Percentiles rank a stretch among this genome's conserved stretches.
Conservation (phyloP, 2,888 invertebrate genomes). For the Cheilosia impressa region DNA sequence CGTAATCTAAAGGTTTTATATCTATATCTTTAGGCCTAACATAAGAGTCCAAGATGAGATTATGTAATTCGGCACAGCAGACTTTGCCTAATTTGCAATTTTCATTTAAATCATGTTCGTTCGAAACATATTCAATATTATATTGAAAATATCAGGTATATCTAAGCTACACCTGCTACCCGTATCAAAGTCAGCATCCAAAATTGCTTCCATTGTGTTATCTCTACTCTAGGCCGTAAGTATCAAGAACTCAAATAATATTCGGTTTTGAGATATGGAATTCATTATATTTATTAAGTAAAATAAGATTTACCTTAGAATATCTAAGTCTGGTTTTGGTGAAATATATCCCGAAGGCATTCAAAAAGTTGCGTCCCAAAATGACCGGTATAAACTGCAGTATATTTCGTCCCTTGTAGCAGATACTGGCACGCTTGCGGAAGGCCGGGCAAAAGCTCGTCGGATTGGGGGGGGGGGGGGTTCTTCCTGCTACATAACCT, state of each 20-base stretch:
- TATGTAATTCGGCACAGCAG: conserved; percentile 1
- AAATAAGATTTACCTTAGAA: not conserved
- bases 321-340: not conserved
- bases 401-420: too few relatives aligned
- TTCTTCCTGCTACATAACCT: too few relatives aligned
- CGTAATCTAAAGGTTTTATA: conserved; percentile 4
- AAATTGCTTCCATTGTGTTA: too few relatives aligned
- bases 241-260: not conserved
- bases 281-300: not conserved
- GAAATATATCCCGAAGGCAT: not conserved
- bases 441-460: too few relatives aligned
- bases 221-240: too few relatives aligned
- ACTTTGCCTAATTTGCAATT: not conserved
- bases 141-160: conserved; percentile 2
- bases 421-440: too few relatives aligned
- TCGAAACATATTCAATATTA: not conserved
- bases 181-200: not conserved
- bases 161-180: not conserved
- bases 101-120: not conserved
- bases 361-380: conserved; percentile 9
- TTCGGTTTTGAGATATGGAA: conserved; percentile 1
- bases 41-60: conserved; percentile 1
- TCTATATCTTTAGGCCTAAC: not conserved
- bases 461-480: too few relatives aligned
- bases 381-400: not conserved